phyloP scores from a whole-genome alignment of 2,888 invertebrate species.

The Drymonia ruficornis region DNA sequence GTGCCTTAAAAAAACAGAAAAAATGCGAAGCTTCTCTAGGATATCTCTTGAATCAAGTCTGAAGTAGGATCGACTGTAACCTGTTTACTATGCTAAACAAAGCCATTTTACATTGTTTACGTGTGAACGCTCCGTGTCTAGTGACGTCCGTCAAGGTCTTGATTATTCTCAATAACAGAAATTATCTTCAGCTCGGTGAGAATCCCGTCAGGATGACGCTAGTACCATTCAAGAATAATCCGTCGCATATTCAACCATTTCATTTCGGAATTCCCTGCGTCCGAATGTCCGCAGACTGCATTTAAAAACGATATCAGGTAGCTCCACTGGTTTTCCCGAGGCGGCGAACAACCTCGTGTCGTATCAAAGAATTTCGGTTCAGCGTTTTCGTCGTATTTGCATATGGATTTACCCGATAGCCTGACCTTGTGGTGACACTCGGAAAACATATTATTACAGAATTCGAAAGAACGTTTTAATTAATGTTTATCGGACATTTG shows the following conservation, averaged over 20 bases:
- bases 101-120: slow-evolving; percentile 61
- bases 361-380: slow-evolving; percentile 50
- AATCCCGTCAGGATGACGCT: background rate
- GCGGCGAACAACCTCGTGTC: slow-evolving; percentile 31
- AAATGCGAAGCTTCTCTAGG: slow-evolving; percentile 69
- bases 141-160: slow-evolving; percentile 63
- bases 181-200: slow-evolving; percentile 13
- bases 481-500: slow-evolving; percentile 14
- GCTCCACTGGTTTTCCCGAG: slow-evolving; percentile 55
- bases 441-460: slow-evolving; percentile 36
- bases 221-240: slow-evolving; percentile 10
- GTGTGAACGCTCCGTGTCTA: slow-evolving; percentile 56
- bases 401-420: slow-evolving; percentile 62
- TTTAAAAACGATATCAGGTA: slow-evolving; percentile 51
- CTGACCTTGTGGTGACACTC: slow-evolving; percentile 45
- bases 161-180: slow-evolving; percentile 52
- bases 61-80: slow-evolving; percentile 47
- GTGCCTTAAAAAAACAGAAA: too few species aligned
- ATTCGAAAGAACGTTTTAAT: slow-evolving; percentile 18
- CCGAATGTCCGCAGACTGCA: slow-evolving; percentile 44
- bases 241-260: slow-evolving; percentile 22
- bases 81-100: slow-evolving; percentile 51
- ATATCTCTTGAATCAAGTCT: slow-evolving; percentile 55
- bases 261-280: slow-evolving; percentile 50
- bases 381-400: slow-evolving; percentile 50